Conservation (phyloP, 30 jellyfish, hydroid and myxozoan genomes). For the Aurelia sp. region DNA sequence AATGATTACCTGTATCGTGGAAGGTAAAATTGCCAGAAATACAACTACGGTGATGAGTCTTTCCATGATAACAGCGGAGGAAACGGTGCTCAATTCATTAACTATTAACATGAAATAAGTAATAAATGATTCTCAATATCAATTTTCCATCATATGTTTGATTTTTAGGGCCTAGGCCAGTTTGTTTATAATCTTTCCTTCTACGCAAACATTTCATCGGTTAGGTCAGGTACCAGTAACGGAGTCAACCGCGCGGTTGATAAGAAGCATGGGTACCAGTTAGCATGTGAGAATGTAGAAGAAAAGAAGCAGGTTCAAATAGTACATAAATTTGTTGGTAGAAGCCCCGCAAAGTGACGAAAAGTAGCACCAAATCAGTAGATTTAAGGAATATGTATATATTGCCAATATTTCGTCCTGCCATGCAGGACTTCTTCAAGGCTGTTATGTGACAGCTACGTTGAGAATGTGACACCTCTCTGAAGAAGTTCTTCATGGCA, state of each 20-base stretch:
- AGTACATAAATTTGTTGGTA: no score
- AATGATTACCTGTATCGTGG: slow-evolving; percentile 3
- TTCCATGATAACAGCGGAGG: background rate
- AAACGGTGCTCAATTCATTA: background rate
- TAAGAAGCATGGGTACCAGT: slow-evolving; percentile 33
- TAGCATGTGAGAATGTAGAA: background rate
- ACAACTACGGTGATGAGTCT: background rate
- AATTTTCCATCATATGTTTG: slow-evolving; percentile 3
- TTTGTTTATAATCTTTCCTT: slow-evolving; percentile 20
- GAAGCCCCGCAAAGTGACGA: no score
- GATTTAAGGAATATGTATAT: no score
- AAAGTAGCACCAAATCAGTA: no score
- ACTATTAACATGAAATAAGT: background rate
- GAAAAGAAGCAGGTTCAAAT: background rate
- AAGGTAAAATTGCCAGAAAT: background rate
- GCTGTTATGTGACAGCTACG: no score
- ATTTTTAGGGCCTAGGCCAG: slow-evolving; percentile 12
- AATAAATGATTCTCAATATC: background rate
- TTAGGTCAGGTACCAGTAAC: slow-evolving; percentile 77
- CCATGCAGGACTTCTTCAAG: no score
- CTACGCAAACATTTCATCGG: slow-evolving; percentile 15
- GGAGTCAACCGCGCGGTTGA: slow-evolving; percentile 78
- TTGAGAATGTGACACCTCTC: no score
- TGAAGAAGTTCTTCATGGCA: no score
- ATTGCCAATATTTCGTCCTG: no score